A percentile compares a stretch with the other conserved stretches of the same genome.
Conservation (phyloP, 2,888 invertebrate genomes). For the Fissipunctia ypsillon region DNA sequence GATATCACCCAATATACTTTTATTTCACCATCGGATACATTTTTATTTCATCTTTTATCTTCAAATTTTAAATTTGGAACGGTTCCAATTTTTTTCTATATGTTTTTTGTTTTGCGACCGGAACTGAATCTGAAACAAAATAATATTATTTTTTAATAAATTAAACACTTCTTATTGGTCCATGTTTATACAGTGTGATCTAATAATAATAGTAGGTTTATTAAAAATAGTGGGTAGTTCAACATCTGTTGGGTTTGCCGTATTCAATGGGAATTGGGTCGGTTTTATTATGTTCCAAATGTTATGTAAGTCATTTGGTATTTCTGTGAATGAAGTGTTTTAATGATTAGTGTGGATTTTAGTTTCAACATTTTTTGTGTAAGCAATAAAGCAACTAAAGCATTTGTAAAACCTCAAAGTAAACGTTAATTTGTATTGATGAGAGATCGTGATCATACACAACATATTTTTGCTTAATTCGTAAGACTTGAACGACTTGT, state of each 20-base stretch:
- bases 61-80: constrained; percentile 73
- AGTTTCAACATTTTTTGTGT: not conserved
- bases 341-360: constrained; percentile 18
- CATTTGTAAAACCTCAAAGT: not conserved
- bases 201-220: constrained; percentile 58
- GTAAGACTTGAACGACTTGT: too few species aligned
- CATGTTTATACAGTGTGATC: constrained; percentile 43
- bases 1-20: constrained; percentile 34
- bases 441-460: not conserved
- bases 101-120: constrained; percentile 69
- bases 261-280: constrained; percentile 64
- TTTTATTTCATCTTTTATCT: constrained; percentile 63
- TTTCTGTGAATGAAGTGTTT: constrained; percentile 47
- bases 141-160: constrained; percentile 73
- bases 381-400: not conserved
- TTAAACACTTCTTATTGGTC: constrained; percentile 69
- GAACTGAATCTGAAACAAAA: constrained; percentile 80
- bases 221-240: constrained; percentile 55
- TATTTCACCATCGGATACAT: constrained; percentile 41
- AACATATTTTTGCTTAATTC: too few species aligned
- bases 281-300: constrained; percentile 54
- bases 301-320: constrained; percentile 35
- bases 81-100: constrained; percentile 71
- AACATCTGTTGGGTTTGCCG: constrained; percentile 31
- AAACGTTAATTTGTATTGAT: not conserved